Evolutionary conservation across 2,113 vertebrate species (phyloP).

Genomic region (Capreolus pygargus): DNA sequence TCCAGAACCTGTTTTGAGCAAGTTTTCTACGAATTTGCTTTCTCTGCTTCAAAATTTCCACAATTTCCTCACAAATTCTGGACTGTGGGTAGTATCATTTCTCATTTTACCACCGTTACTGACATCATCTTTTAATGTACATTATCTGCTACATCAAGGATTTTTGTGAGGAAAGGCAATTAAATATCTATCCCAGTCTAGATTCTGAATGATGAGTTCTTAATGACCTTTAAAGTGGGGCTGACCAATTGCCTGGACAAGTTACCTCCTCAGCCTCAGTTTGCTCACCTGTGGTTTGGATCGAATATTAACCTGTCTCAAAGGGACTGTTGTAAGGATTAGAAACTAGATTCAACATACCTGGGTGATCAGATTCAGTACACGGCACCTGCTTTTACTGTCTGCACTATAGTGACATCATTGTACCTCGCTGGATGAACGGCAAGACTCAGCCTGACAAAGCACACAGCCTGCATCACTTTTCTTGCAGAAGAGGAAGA

Average conservation of each 20-base stretch:
- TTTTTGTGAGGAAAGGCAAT: not conserved
- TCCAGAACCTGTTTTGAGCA: not conserved
- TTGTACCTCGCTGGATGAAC: accelerated
- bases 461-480: not conserved
- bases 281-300: not conserved
- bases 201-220: not conserved
- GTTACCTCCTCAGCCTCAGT: not conserved
- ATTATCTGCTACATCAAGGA: not conserved
- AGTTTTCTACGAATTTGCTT: not conserved
- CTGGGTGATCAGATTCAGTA: not conserved
- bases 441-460: not conserved
- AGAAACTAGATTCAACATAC: not conserved
- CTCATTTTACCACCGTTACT: not conserved
- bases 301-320: not conserved
- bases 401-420: not conserved
- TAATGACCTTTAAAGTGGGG: not conserved
- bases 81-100: not conserved
- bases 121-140: not conserved
- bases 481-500: not conserved
- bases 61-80: not conserved
- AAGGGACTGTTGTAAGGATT: not conserved
- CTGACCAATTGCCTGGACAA: not conserved
- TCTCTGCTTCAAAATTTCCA: not conserved
- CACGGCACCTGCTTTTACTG: not conserved
- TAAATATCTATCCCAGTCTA: not conserved